A percentile compares a stretch with the other conserved stretches of the same genome.
phyloP scores from a whole-genome alignment of 2,888 invertebrate species.

The Osmoderma eremita region DNA sequence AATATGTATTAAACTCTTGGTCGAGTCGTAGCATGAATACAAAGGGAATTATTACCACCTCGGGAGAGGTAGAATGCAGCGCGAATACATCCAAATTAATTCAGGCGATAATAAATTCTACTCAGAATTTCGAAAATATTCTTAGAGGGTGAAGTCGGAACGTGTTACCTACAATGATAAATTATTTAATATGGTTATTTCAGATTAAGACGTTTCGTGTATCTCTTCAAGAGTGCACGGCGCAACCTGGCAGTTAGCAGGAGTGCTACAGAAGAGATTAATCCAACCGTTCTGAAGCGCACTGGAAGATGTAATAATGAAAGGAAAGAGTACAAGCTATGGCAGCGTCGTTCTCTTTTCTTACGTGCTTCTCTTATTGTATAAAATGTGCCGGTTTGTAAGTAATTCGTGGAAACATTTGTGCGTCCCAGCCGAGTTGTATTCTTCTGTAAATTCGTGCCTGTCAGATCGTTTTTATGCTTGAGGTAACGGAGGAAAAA shows the following conservation, averaged over 20 bases:
- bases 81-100: slow-evolving; percentile 50
- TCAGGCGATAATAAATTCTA: slow-evolving; percentile 50
- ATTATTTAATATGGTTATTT: slow-evolving; percentile 56
- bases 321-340: slow-evolving; percentile 44
- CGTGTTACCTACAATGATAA: slow-evolving; percentile 54
- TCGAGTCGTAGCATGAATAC: slow-evolving; percentile 28
- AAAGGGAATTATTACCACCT: slow-evolving; percentile 38
- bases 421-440: slow-evolving; percentile 11
- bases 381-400: slow-evolving; percentile 40
- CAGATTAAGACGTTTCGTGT: slow-evolving; percentile 54
- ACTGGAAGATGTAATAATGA: slow-evolving; percentile 50
- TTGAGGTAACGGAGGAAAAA: slow-evolving; percentile 7
- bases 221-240: slow-evolving; percentile 42
- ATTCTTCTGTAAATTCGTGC: slow-evolving; percentile 15
- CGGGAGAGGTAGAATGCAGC: slow-evolving; percentile 31
- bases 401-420: slow-evolving; percentile 41
- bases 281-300: slow-evolving; percentile 48
- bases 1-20: slow-evolving; percentile 29
- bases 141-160: slow-evolving; percentile 49
- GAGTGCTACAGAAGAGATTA: slow-evolving; percentile 47
- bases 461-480: slow-evolving; percentile 25
- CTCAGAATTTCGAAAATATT: slow-evolving; percentile 50
- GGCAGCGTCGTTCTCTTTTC: slow-evolving; percentile 32
- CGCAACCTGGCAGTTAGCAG: slow-evolving; percentile 37
- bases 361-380: slow-evolving; percentile 37